Evolutionary conservation across 1,140 invertebrate species (phyloP).

Genomic region (Musca domestica): DNA sequence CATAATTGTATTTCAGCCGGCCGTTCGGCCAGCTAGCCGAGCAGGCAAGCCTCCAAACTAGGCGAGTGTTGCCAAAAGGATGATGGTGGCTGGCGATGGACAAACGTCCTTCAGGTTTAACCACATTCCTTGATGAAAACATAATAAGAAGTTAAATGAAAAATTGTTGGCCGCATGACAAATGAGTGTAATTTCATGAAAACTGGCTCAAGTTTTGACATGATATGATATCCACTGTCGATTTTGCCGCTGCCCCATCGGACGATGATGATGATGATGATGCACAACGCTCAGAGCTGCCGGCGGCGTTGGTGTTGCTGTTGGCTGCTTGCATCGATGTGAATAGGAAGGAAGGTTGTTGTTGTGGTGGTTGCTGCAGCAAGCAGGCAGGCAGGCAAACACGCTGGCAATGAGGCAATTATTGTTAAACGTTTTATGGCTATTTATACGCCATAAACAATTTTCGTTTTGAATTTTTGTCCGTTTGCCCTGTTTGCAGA

Average conservation of each 20-base stretch:
- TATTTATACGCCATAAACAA: background rate
- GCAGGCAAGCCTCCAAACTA: too few relatives aligned
- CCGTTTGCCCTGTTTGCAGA: background rate
- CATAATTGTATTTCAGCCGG: constrained; percentile 11
- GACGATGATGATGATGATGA: too few relatives aligned
- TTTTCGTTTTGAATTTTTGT: constrained; percentile 12
- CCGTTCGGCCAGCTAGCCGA: too few relatives aligned
- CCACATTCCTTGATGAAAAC: constrained; percentile 21
- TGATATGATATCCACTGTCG: constrained; percentile 6
- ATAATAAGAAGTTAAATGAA: constrained; percentile 22
- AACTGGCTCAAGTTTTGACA: constrained; percentile 11
- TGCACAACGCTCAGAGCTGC: too few relatives aligned
- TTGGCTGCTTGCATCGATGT: too few relatives aligned
- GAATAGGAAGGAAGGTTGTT: too few relatives aligned
- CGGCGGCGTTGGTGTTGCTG: constrained; percentile 14
- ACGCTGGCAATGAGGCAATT: too few relatives aligned
- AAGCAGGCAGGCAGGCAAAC: too few relatives aligned
- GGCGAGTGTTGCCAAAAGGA: constrained; percentile 16
- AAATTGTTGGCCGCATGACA: constrained; percentile 19
- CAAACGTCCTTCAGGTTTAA: constrained; percentile 17
- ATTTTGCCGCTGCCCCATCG: too few relatives aligned
- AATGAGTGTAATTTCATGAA: constrained; percentile 19
- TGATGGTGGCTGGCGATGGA: background rate
- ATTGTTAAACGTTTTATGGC: too few relatives aligned
- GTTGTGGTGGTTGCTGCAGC: too few relatives aligned